Evolutionary conservation across 2,113 vertebrate species (phyloP), one percentile per base, ranked within the genome.

Genomic region (Rhipidura dahli): DNA sequence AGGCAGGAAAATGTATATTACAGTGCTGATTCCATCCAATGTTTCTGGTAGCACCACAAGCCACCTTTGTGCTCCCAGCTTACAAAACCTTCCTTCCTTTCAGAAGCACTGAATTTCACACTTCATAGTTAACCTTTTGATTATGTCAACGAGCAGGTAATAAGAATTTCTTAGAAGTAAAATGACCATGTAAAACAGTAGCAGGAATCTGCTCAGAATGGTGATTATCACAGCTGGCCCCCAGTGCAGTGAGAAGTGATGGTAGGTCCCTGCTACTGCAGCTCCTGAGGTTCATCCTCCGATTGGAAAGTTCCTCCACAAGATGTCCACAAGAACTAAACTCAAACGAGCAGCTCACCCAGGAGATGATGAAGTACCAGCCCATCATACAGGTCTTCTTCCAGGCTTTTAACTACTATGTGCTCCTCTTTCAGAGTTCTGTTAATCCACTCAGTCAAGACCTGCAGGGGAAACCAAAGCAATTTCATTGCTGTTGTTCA

Each of bases 281-380:
- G 21, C 21, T 56, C 5, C 2, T n/a, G 33, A 61, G 44, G 33
- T 83, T 78, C 79, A 10, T 37, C 63, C 54, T 78, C 50, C 40
- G 8, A 9, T 10, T 65, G 60, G 20, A 27, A 87, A 75, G 20
- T 11, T 68, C 19, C 45, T 65, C 37, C 10, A 2, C 0, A 16
- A 44, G 13, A 31, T 13, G 15, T 37, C 63, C 50, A 24, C 4
- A 6, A 88, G 63, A 68, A 42, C 47, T 63, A 39, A 78, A 59
- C 35, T 60, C 87, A 54, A 69, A 82, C 39, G 54, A 28, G 45
- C 15, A 37, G 10, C 98, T 98, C 97, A 99, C 99, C 98, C 90
- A 99, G 96, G 49, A 99, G 98, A 95, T 99, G 99, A 96, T 99
- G 99, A 91, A 99, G 98, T 28, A 99, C 97, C 69, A 99, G 98